Base-by-base conservation (phyloP, 2,888 invertebrate genomes). In the Brachylomia viminalis region DNA sequence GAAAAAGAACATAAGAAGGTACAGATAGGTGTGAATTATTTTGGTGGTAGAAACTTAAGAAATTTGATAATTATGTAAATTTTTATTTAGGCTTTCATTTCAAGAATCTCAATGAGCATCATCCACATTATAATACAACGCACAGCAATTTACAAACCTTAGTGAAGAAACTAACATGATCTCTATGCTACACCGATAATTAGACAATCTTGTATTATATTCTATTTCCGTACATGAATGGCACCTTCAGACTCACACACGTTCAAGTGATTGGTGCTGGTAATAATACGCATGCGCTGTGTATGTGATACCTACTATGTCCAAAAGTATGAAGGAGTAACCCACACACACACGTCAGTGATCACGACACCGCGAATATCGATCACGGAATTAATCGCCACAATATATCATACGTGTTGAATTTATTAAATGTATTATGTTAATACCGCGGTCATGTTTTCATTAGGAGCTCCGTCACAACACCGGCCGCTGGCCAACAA, bases 391-490 rank as follows among this genome's bases (percentile, higher is more conserved):
- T 84, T 59, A 74, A 78, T 80, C 85, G 80, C 69, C n/a, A 80
- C 76, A 80, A 77, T 79, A 82, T 79, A 79, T 83, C 79, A 81
- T 80, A 80, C 81, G 73, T 75, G 66, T 76, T 79, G 80, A 82
- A 78, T 84, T 77, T 80, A 86, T 84, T 80, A 82, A 79, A 69
- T 78, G 66, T 77, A 80, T 86, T 80, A 86, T 86, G 79, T 75
- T 75, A 87, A 86, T 84, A 65, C 45, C 49, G 64, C 59, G 67
- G 49, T 45, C 42, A 59, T 81, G 83, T 83, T 80, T 73, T 80
- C 81, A 75, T 78, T 70, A 73, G 61, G 56, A 71, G 52, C 72
- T 56, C 70, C 70, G 64, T 54, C 72, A 72, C 67, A 75, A 75
- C 68, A 70, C 13, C 61, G n/a, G n/a, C 66, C 33, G 66, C 33